These are phyloP conservation scores for Platyura marginata DNA, from an alignment of 1,140 invertebrate species.

Conservation along the genomic window DNA sequence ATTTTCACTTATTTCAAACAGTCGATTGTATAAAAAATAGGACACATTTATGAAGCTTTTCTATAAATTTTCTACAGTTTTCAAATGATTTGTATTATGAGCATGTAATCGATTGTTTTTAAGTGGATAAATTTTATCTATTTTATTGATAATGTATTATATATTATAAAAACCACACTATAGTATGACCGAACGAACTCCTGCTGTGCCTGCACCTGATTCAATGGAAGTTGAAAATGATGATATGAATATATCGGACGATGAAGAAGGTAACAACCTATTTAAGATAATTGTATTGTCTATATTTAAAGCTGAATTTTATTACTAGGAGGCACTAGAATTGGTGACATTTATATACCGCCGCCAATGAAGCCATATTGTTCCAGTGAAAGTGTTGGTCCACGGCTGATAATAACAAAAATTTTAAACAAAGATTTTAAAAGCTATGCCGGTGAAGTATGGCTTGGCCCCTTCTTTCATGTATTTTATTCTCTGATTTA, in stretches of 20 bases:
- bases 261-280: slow-evolving; percentile 34
- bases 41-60: too few species aligned
- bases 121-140: too few species aligned
- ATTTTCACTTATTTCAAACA: too few species aligned
- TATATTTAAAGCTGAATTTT: not conserved
- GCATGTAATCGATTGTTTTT: too few species aligned
- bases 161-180: too few species aligned
- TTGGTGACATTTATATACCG: slow-evolving; percentile 79
- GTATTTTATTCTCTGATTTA: slow-evolving; percentile 22
- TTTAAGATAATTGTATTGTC: not conserved
- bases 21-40: too few species aligned
- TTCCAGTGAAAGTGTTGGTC: slow-evolving; percentile 45
- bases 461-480: slow-evolving; percentile 71
- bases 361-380: slow-evolving; percentile 53
- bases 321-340: slow-evolving; percentile 26
- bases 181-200: not conserved
- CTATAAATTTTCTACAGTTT: too few species aligned
- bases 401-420: slow-evolving; percentile 76
- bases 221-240: not conserved
- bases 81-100: too few species aligned
- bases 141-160: too few species aligned
- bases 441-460: slow-evolving; percentile 76
- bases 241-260: slow-evolving; percentile 26
- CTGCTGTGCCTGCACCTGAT: not conserved
- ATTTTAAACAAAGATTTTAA: slow-evolving; percentile 95